Conservation (phyloP, 1,140 invertebrate genomes). For the Drosophila baimaii region DNA sequence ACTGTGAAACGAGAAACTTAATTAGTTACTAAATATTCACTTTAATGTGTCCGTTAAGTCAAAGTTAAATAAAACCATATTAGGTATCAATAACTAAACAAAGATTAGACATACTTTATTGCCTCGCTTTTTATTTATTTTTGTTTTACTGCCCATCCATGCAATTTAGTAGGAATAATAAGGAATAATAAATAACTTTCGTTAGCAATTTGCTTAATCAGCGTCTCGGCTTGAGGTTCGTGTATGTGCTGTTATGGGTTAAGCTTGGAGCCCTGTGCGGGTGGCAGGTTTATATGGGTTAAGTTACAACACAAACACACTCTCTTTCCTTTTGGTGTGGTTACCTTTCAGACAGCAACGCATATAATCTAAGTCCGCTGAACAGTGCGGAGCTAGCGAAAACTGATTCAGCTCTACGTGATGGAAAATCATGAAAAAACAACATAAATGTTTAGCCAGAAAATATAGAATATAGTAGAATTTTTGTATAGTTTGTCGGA, state of each 20-base stretch:
- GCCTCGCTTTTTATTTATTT: slow-evolving; percentile 7
- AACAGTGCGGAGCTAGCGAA: slow-evolving; percentile 80
- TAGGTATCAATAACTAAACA: slow-evolving; percentile 36
- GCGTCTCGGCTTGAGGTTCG: slow-evolving; percentile 15
- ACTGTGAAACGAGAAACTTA: slow-evolving; percentile 86
- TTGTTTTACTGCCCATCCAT: slow-evolving; percentile 48
- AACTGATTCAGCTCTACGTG: slow-evolving; percentile 77
- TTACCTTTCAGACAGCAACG: slow-evolving; percentile 84
- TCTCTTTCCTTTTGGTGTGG: slow-evolving; percentile 11
- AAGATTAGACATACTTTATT: slow-evolving; percentile 51
- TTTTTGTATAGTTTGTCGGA: background rate
- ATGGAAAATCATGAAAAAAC: slow-evolving; percentile 41
- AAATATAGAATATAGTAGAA: background rate
- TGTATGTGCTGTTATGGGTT: slow-evolving; percentile 44
- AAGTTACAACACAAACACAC: slow-evolving; percentile 56
- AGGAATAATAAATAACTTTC: slow-evolving; percentile 37
- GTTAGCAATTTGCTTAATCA: slow-evolving; percentile 36
- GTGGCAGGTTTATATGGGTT: slow-evolving; percentile 40
- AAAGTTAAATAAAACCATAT: slow-evolving; percentile 43
- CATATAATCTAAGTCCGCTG: slow-evolving; percentile 83
- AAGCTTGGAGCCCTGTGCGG: slow-evolving; percentile 26
- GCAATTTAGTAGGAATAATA: slow-evolving; percentile 64
- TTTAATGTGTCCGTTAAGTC: background rate
- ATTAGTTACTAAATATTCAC: slow-evolving; percentile 9
- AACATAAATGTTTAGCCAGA: slow-evolving; percentile 13